Conservation (phyloP, 2,888 invertebrate genomes). For the Busseola fusca region DNA sequence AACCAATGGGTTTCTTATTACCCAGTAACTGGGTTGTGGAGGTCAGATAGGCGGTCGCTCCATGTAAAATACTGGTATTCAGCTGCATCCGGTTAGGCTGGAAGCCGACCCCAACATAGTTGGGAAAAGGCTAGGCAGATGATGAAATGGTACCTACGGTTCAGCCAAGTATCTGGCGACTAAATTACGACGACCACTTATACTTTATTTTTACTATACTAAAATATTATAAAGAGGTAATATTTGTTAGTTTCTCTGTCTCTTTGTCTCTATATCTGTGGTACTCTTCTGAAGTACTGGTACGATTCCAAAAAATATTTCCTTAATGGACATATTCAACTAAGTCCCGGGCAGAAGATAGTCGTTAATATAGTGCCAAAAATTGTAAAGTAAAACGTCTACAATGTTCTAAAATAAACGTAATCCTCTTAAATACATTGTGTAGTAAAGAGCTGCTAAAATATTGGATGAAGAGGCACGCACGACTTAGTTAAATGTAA, state of each 20-base stretch:
- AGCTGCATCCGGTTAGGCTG: too few relatives aligned
- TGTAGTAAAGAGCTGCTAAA: neutral
- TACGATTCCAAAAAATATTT: neutral
- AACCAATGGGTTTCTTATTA: too few relatives aligned
- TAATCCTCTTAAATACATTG: neutral
- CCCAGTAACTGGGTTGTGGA: too few relatives aligned
- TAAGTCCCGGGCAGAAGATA: too few relatives aligned
- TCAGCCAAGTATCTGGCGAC: neutral
- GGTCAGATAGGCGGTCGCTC: too few relatives aligned
- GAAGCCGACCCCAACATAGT: too few relatives aligned
- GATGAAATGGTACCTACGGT: too few relatives aligned
- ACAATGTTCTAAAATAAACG: neutral
- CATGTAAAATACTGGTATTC: too few relatives aligned
- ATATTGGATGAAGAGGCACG: neutral
- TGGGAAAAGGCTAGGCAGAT: too few relatives aligned
- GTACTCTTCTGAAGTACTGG: neutral
- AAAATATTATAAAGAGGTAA: neutral
- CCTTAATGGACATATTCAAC: neutral
- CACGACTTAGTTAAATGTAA: constrained; percentile 1
- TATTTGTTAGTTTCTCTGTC: too few relatives aligned
- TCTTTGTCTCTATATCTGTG: too few relatives aligned
- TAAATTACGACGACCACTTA: constrained; percentile 2
- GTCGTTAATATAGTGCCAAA: neutral
- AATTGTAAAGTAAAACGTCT: neutral
- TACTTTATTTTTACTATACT: neutral